phyloP scores from a whole-genome alignment of 2,113 vertebrate species.

The Morone saxatilis region DNA sequence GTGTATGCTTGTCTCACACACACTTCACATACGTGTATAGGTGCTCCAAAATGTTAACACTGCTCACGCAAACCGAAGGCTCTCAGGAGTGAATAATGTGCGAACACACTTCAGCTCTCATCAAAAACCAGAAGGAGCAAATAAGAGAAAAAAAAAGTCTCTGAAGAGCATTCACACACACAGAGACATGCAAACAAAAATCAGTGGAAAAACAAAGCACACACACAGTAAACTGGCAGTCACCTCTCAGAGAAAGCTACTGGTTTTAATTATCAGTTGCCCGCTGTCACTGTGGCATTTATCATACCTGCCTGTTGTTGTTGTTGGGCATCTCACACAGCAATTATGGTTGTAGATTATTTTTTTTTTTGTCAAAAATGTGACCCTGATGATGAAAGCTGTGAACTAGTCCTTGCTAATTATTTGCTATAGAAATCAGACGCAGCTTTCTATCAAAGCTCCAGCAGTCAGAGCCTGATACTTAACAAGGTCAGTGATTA shows the following conservation, averaged over 20 bases:
- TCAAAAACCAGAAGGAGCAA: not conserved
- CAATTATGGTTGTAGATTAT: conserved; percentile 4
- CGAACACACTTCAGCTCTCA: not conserved
- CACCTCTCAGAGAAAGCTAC: not conserved
- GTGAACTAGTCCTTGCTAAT: not conserved
- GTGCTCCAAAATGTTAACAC: not conserved
- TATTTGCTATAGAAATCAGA: not conserved
- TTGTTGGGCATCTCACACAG: not conserved
- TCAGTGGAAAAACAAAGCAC: not conserved
- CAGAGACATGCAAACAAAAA: not conserved
- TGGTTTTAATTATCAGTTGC: not conserved
- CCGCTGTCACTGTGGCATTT: not conserved
- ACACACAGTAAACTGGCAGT: not conserved
- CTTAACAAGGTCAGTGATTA: conserved; percentile 9
- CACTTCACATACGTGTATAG: not conserved
- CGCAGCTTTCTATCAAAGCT: not conserved
- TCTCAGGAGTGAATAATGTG: not conserved
- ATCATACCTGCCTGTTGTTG: not conserved
- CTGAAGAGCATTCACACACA: not conserved
- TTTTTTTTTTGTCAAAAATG: not conserved
- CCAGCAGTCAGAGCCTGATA: not conserved
- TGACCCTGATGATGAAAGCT: not conserved
- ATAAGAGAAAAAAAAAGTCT: not conserved
- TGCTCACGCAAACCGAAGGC: not conserved
- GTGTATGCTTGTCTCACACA: not conserved